Base-by-base conservation (phyloP, 37 sponge, comb jelly and placozoan species). In the Crambe crambe region DNA sequence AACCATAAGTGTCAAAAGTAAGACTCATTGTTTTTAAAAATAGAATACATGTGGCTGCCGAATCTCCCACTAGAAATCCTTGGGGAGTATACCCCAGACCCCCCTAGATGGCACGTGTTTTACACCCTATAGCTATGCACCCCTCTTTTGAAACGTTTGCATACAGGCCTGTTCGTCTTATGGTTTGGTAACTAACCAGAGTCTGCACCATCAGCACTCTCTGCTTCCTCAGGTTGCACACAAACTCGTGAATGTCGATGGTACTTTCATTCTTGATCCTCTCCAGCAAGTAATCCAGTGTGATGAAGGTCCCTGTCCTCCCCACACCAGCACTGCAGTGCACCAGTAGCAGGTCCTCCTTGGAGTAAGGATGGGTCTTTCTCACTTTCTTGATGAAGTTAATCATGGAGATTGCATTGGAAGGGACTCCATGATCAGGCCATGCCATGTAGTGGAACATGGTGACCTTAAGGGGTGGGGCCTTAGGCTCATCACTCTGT, bases 241-340 rank as follows among this genome's bases (percentile, higher is more conserved):
- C 75, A 58, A 39, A 72, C 25, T 56, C 79, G 42, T 43, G 75
- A 39, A 89, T 69, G 35, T 87, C 70, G 27, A 89, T 40, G 40
- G 70, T 58, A 30, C 47, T 44, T 40, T 79, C 90, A 32, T 38
- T 36, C 27, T 67, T 70, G 23, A 89, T 75, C 38, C 77, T 58
- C 63, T 89, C 63, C 73, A 89, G 23, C 90, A 89, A 74, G 26
- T 12, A 68, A 43, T 89, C 90, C 80, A 89, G 78, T 21, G 63
- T 47, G 65, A 89, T 86, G 75, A 86, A 89, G 42, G 90, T 86
- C 15, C 90, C 90, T 43, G 90, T 89, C 5, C 90, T 44, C 2
- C 90, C 90, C 57, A 89, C 86, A 8, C 90, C 85, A 61, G 90
- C 90, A 80, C 91, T 93, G 87, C 94, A 93, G 80, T 93, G 94